phyloP scores from a whole-genome alignment of 2,797 vertebrate species.

The Fratercula arctica region DNA sequence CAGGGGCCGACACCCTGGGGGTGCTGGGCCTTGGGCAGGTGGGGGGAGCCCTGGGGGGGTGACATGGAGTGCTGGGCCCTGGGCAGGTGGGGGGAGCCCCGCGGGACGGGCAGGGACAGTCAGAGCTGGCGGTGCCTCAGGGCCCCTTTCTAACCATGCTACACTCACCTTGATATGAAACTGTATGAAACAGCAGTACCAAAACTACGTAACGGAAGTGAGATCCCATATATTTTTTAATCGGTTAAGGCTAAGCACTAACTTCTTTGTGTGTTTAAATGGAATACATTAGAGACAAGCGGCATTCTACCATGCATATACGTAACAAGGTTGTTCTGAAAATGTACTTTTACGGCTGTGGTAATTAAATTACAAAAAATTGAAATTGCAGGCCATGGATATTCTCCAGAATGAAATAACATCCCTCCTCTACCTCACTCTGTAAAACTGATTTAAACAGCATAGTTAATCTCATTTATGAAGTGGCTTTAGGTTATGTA shows the following conservation, averaged over 20 bases:
- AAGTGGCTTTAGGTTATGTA: constrained; percentile 27
- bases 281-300: not conserved
- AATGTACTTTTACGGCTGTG: not conserved
- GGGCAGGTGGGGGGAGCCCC: too few relatives aligned
- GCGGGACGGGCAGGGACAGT: not conserved
- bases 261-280: not conserved
- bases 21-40: not conserved
- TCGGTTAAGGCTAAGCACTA: not conserved
- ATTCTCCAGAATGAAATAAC: constrained; percentile 14
- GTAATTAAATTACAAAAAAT: constrained; percentile 19
- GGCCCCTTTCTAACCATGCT: not conserved
- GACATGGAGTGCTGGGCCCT: too few relatives aligned
- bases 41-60: not conserved
- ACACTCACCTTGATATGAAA: not conserved
- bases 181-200: not conserved
- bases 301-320: not conserved
- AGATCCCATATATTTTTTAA: not conserved
- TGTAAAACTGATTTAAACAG: not conserved
- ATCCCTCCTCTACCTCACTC: not conserved
- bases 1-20: not conserved
- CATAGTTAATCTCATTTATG: constrained; percentile 1
- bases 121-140: fast-evolving
- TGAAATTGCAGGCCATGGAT: not conserved
- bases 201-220: not conserved
- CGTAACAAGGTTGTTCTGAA: not conserved